phyloP scores from a whole-genome alignment of 2,113 vertebrate species.

The Leptodactylus fuscus region DNA sequence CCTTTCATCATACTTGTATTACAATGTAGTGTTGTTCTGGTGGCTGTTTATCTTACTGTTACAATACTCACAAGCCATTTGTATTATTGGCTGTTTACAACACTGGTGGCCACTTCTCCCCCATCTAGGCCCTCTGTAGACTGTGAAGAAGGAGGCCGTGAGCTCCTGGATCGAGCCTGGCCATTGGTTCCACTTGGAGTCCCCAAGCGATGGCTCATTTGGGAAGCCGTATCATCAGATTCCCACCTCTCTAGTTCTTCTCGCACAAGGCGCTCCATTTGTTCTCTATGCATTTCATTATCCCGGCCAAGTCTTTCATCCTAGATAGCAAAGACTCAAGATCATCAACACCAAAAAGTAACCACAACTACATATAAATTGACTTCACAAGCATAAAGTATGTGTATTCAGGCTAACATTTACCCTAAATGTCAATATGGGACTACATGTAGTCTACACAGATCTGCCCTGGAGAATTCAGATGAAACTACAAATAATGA shows the following conservation, averaged over 20 bases:
- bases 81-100: constrained; percentile 74
- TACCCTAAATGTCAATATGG: too few species aligned
- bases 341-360: background rate
- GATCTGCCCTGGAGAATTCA: too few species aligned
- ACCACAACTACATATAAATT: background rate
- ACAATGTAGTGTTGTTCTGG: too few species aligned
- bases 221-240: constrained; percentile 85
- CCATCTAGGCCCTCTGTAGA: constrained; percentile 83
- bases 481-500: too few species aligned
- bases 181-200: constrained; percentile 71
- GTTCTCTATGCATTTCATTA: constrained; percentile 85
- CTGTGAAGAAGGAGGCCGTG: constrained; percentile 85
- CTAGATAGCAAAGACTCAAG: constrained; percentile 66
- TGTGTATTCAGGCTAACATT: too few species aligned
- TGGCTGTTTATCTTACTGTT: too few species aligned
- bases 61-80: too few species aligned
- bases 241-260: constrained; percentile 95
- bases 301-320: constrained; percentile 89
- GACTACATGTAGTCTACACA: too few species aligned
- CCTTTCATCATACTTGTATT: too few species aligned
- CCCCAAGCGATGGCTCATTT: constrained; percentile 81
- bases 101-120: constrained; percentile 65
- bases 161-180: constrained; percentile 75
- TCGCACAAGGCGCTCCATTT: constrained; percentile 90
- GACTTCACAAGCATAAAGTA: background rate